These are phyloP conservation scores for Tachuris rubrigastra DNA, from an alignment of 2,113 vertebrate species.

Conservation along the genomic window DNA sequence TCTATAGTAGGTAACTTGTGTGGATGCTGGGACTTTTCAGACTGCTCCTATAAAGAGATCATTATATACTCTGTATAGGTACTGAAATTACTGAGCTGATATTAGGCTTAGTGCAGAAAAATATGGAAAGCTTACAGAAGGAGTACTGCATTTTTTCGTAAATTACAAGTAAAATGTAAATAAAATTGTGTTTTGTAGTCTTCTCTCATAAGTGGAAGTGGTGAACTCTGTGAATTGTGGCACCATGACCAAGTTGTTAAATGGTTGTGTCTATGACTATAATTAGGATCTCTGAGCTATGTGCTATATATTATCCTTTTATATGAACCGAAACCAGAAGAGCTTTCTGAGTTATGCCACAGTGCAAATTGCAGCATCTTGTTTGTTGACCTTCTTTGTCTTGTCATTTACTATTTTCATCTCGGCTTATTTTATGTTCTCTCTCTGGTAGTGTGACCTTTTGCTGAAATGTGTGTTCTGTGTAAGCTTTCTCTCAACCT, in stretches of 20 bases:
- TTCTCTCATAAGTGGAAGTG: not conserved
- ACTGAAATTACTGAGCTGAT: not conserved
- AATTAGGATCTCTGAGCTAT: not conserved
- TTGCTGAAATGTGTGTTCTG: not conserved
- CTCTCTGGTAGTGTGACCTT: not conserved
- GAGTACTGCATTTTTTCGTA: not conserved
- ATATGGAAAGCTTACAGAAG: not conserved
- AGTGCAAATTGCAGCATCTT: not conserved
- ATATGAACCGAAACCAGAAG: not conserved
- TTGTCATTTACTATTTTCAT: not conserved
- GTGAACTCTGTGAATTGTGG: not conserved
- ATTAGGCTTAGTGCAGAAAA: not conserved
- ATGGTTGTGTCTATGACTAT: not conserved
- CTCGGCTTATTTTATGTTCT: not conserved
- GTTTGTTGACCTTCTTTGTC: not conserved
- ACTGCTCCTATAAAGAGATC: not conserved
- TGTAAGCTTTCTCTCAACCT: not conserved
- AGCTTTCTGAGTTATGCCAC: not conserved
- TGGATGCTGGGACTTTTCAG: not conserved
- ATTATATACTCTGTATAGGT: not conserved
- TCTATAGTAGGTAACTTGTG: not conserved
- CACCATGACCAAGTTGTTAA: not conserved
- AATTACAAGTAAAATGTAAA: not conserved
- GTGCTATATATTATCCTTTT: not conserved
- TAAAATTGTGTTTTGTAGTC: not conserved